Base-by-base conservation (phyloP, 2,797 vertebrate genomes). In the Ctenosaura bakeri region DNA sequence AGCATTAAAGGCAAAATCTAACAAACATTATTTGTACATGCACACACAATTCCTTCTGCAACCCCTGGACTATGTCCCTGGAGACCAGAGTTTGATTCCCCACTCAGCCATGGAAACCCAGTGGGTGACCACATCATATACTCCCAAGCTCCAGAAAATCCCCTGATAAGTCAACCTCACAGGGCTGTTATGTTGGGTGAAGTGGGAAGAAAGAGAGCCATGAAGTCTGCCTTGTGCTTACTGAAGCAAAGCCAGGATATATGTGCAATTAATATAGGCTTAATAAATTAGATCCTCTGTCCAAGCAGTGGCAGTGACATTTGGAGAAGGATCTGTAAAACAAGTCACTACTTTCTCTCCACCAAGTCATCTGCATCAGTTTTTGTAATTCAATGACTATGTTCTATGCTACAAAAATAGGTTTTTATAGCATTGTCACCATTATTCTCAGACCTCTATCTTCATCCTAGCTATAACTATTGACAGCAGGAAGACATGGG, bases 361-460 rank as follows among this genome's bases (percentile, higher is more conserved):
- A 20, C 46, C 62, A 92, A 93, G 52, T 35, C 83, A 90, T 42
- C 87, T 71, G 50, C 24, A 80, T 90, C 14, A 83, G 62, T 56
- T 69, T 76, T 56, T 0, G 42, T 54, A 56, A 76, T 88, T 94
- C 93, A 94, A 91, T 85, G 54, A 91, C 86, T 62, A 82, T 1
- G 4, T n/a, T 80, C 50, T 12, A 85, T 2, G 7, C 84, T 32
- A 92, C 87, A 82, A 90, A 29, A 0, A 91, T 35, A 88, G 89
- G 90, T 76, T 66, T 1, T 80, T 84, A 87, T 88, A 10, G 92
- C 92, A 38, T 35, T 64, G 32, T 71, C 22, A 88, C 54, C 42
- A 71, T 52, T 26, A 56, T 50, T 32, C 54, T 88, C 42, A 46
- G 82, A 91, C 87, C 87, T 92, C 20, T 29, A 52, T 88, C 78